Percentiles rank a stretch among this genome's conserved stretches.
phyloP scores from a whole-genome alignment of 2,113 vertebrate species.

The Leptodactylus fuscus region DNA sequence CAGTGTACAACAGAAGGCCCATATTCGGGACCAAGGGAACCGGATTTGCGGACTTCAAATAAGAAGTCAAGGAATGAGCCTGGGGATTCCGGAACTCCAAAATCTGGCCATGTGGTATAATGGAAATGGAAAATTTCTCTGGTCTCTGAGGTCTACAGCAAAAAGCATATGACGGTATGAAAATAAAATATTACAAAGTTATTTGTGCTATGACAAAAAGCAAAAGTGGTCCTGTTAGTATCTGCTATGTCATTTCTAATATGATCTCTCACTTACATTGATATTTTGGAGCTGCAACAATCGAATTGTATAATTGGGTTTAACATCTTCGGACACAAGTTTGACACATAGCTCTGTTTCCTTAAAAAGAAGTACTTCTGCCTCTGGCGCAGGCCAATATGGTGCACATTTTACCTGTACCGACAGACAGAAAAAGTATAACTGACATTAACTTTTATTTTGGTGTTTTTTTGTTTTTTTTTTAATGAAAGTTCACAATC shows the following conservation, averaged over 20 bases:
- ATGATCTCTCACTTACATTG: constrained; percentile 77
- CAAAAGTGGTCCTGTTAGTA: background rate
- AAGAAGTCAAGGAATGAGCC: constrained; percentile 97
- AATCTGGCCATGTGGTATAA: constrained; percentile 99
- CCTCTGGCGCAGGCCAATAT: constrained; percentile 92
- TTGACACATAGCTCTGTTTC: constrained; percentile 91
- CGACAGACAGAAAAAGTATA: constrained; percentile 9
- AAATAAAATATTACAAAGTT: constrained; percentile 57
- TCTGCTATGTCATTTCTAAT: too few species aligned
- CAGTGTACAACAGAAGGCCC: constrained; percentile 92
- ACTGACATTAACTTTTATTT: too few species aligned
- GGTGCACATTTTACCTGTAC: constrained; percentile 96
- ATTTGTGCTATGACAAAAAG: constrained; percentile 20
- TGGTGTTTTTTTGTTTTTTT: too few species aligned
- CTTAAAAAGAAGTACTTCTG: constrained; percentile 85
- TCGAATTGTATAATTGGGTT: constrained; percentile 91
- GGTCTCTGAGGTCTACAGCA: constrained; percentile 82
- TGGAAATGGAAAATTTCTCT: constrained; percentile 96
- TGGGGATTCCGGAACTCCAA: constrained; percentile 97
- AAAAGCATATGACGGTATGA: constrained; percentile 51
- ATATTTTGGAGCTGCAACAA: constrained; percentile 88
- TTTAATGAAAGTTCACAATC: too few species aligned
- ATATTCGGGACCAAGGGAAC: constrained; percentile 81
- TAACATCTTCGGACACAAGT: constrained; percentile 89
- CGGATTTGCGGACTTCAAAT: constrained; percentile 92